phyloP scores from a whole-genome alignment of 2,113 vertebrate species.

The Microtus montanus region DNA sequence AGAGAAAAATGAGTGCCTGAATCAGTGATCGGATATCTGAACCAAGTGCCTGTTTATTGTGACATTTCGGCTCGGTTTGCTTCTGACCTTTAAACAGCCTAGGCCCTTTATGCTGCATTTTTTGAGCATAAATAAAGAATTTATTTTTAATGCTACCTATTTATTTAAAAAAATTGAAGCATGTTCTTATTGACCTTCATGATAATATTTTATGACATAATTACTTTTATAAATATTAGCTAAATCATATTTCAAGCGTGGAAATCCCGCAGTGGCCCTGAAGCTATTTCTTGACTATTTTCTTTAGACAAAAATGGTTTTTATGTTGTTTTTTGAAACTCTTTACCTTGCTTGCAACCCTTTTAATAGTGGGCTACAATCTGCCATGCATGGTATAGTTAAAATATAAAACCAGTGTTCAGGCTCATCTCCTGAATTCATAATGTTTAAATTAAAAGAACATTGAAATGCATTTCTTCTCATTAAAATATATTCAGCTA shows the following conservation, averaged over 20 bases:
- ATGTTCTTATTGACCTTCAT: not conserved
- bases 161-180: constrained; percentile 10
- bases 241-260: not conserved
- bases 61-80: not conserved
- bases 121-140: not conserved
- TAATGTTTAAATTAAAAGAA: constrained; percentile 17
- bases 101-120: not conserved
- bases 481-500: not conserved
- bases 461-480: not conserved
- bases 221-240: constrained; percentile 40
- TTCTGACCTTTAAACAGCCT: not conserved
- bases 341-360: not conserved
- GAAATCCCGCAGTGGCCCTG: not conserved
- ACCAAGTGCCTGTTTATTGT: not conserved
- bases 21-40: not conserved
- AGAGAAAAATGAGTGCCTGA: not conserved
- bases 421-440: not conserved
- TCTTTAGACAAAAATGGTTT: constrained; percentile 19
- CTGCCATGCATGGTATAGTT: not conserved
- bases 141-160: constrained; percentile 22
- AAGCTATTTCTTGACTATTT: not conserved
- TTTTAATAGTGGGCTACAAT: constrained; percentile 1
- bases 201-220: constrained; percentile 21
- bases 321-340: not conserved
- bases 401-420: not conserved